phyloP scores from a whole-genome alignment of 2,888 invertebrate genomes.

The Mythimna pallens region DNA sequence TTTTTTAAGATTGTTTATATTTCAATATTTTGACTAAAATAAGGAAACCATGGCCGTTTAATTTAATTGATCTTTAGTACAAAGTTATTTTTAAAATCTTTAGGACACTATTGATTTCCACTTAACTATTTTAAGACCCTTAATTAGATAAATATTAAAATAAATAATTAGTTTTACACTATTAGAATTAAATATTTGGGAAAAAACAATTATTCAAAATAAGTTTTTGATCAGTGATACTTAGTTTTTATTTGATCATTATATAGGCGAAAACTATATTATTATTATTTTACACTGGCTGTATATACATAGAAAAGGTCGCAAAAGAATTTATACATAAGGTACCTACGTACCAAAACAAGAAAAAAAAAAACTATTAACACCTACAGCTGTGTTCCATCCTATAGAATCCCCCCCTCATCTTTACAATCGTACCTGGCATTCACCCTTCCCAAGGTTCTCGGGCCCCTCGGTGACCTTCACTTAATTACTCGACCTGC shows the following conservation, averaged over 20 bases:
- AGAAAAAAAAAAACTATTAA: not conserved
- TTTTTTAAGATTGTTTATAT: not conserved
- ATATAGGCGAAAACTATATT: too few relatives aligned
- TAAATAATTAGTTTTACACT: not conserved
- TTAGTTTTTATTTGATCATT: not conserved
- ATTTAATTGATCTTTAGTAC: not conserved
- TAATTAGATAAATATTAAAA: not conserved
- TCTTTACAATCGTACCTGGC: not conserved
- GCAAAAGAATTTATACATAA: not conserved
- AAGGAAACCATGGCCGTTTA: not conserved
- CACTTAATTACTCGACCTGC: conserved; percentile 24
- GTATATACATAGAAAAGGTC: not conserved
- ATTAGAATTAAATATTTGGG: not conserved
- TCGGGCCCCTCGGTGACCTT: conserved; percentile 24
- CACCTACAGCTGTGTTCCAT: conserved; percentile 6
- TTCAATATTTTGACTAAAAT: not conserved
- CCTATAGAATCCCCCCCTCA: not conserved
- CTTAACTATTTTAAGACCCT: not conserved
- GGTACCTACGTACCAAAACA: too few relatives aligned
- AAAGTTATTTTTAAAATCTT: not conserved
- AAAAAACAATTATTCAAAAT: too few relatives aligned
- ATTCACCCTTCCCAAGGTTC: conserved; percentile 16
- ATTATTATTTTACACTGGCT: not conserved
- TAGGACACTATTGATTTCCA: not conserved
- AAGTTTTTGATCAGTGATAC: too few relatives aligned